phyloP scores from a whole-genome alignment of 1,140 invertebrate species.

The Lasaia peninsularis region DNA sequence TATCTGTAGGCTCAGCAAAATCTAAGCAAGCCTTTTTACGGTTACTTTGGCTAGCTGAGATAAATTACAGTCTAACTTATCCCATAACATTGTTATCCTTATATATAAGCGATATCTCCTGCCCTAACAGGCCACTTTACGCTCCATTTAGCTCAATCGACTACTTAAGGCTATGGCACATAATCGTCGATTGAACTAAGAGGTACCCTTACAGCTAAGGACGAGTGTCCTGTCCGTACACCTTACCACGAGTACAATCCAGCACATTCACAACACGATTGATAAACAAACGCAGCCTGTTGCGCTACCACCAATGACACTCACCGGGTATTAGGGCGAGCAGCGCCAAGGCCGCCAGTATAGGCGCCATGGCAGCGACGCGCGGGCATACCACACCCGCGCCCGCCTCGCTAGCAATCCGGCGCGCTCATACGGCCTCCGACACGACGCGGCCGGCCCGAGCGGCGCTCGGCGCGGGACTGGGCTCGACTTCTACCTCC shows the following conservation, averaged over 20 bases:
- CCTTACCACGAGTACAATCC: constrained; percentile 32
- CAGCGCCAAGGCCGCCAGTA: constrained; percentile 62
- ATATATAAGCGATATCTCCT: too few species aligned
- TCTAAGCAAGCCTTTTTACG: too few species aligned
- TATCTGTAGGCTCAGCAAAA: too few species aligned
- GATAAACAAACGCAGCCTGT: constrained; percentile 68
- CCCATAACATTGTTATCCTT: too few species aligned
- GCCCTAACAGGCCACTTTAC: too few species aligned
- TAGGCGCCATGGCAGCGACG: constrained; percentile 60
- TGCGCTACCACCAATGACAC: constrained; percentile 44
- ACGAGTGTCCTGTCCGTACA: background rate
- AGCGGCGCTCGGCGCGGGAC: constrained; percentile 67
- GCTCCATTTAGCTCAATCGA: too few species aligned
- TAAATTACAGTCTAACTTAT: too few species aligned
- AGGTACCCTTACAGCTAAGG: background rate
- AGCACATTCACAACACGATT: constrained; percentile 59
- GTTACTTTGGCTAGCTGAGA: too few species aligned
- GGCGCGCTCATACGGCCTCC: constrained; percentile 65
- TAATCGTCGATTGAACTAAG: too few species aligned
- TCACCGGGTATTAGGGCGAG: constrained; percentile 65
- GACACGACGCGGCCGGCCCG: constrained; percentile 49
- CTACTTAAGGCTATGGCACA: too few species aligned
- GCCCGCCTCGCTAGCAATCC: constrained; percentile 69
- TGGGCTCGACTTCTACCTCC: constrained; percentile 40
- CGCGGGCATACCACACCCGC: constrained; percentile 73